Evolutionary conservation across 2,113 vertebrate genomes (phyloP).

Genomic region (Oreochromis tanganicae): DNA sequence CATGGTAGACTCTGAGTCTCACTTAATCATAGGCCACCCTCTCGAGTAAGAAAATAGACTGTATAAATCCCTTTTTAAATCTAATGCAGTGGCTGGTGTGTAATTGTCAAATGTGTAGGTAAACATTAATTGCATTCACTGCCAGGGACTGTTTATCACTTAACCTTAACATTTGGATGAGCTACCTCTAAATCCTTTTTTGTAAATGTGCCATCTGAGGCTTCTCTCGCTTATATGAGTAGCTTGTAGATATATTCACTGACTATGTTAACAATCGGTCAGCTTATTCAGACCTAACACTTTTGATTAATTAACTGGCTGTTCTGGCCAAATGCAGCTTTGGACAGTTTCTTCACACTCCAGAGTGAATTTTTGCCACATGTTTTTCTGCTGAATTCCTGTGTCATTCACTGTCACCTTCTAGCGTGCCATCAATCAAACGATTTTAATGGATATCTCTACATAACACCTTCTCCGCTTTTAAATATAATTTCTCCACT

Average conservation of each 20-base stretch:
- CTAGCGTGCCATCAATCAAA: slow-evolving; percentile 10
- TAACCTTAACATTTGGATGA: background rate
- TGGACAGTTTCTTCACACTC: background rate
- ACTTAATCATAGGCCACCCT: background rate
- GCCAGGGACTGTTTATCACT: background rate
- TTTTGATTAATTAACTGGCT: background rate
- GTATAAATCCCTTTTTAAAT: background rate
- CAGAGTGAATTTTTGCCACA: background rate
- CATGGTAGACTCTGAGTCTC: background rate
- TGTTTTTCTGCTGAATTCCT: background rate
- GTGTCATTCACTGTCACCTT: background rate
- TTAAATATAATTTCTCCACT: background rate
- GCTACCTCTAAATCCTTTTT: background rate
- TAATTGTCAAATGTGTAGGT: background rate
- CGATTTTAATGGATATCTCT: background rate
- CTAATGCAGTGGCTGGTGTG: background rate
- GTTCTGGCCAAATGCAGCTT: background rate
- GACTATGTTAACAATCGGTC: background rate
- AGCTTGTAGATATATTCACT: background rate
- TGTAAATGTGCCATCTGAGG: background rate
- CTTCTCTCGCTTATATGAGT: background rate
- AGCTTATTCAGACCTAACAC: background rate
- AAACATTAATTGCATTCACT: background rate
- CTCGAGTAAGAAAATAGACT: background rate
- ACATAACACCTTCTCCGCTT: slow-evolving; percentile 10